Evolutionary conservation across 2,888 invertebrate species (phyloP).

Genomic region (Serripes groenlandicus): DNA sequence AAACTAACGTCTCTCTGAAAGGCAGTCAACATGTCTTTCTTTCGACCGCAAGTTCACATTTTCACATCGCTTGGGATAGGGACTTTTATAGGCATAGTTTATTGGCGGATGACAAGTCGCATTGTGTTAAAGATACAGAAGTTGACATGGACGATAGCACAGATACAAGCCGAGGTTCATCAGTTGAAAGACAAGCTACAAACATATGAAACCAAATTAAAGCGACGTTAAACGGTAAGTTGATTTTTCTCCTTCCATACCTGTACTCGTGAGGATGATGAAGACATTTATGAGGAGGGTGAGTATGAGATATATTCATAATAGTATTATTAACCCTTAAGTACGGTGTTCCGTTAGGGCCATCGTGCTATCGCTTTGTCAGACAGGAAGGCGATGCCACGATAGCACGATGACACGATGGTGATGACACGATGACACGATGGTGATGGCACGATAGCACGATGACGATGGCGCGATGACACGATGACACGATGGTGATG

Average conservation of each 20-base stretch:
- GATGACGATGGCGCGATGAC: no score
- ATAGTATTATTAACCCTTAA: no score
- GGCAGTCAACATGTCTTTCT: constrained; percentile 50
- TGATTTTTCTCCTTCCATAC: constrained; percentile 70
- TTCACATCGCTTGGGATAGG: constrained; percentile 50
- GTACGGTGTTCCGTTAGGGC: no score
- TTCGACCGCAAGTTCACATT: constrained; percentile 52
- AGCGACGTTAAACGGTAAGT: constrained; percentile 44
- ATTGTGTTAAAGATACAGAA: constrained; percentile 51
- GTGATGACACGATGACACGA: no score
- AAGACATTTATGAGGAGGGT: constrained; percentile 82
- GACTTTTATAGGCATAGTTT: constrained; percentile 43
- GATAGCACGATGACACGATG: no score
- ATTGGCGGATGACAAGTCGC: constrained; percentile 60
- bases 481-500: no score
- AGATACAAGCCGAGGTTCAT: constrained; percentile 46
- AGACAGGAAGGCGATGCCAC: no score
- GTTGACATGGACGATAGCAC: constrained; percentile 47
- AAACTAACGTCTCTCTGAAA: no score
- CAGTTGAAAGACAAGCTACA: constrained; percentile 50
- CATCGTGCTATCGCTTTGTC: no score
- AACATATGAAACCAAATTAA: constrained; percentile 15
- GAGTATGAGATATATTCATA: no score
- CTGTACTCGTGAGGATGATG: constrained; percentile 82
- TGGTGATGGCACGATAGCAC: no score